Conservation (phyloP, 2,113 vertebrate species). For the Cygnus atratus region DNA sequence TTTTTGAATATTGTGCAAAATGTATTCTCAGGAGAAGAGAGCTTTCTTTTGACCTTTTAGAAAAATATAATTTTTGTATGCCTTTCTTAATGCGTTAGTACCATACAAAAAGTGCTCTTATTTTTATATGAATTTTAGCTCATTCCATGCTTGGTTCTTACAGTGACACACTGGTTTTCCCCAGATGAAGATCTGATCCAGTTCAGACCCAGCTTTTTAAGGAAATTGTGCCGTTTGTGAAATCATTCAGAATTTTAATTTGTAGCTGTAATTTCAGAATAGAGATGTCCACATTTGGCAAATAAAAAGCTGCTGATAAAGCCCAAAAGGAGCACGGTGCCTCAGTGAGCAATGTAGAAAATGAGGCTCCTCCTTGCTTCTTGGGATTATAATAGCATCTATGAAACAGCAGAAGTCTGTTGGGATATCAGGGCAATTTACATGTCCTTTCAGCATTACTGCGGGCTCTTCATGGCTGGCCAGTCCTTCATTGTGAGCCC, state of each 20-base stretch:
- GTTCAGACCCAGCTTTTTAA: slow-evolving; percentile 28
- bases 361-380: slow-evolving; percentile 27
- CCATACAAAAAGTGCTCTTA: neutral
- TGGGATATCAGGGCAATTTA: slow-evolving; percentile 62
- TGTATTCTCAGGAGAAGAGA: slow-evolving; percentile 3
- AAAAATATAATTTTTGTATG: slow-evolving; percentile 25
- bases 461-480: slow-evolving; percentile 63
- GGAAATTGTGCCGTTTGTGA: neutral
- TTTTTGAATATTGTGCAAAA: slow-evolving; percentile 43
- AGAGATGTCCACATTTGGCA: neutral
- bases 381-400: slow-evolving; percentile 54
- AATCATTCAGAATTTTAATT: slow-evolving; percentile 13
- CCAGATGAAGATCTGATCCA: neutral
- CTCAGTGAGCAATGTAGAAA: slow-evolving; percentile 13
- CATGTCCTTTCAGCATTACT: slow-evolving; percentile 65
- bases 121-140: slow-evolving; percentile 27
- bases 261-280: neutral
- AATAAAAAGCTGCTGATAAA: slow-evolving; percentile 27
- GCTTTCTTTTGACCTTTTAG: slow-evolving; percentile 49
- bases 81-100: slow-evolving; percentile 42
- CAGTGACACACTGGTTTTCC: neutral
- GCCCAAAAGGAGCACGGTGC: neutral
- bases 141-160: neutral
- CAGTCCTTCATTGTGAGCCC: slow-evolving; percentile 57
- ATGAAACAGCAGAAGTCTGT: slow-evolving; percentile 48